phyloP scores from a whole-genome alignment of 2,113 vertebrate species.

The Vireo altiloquus region DNA sequence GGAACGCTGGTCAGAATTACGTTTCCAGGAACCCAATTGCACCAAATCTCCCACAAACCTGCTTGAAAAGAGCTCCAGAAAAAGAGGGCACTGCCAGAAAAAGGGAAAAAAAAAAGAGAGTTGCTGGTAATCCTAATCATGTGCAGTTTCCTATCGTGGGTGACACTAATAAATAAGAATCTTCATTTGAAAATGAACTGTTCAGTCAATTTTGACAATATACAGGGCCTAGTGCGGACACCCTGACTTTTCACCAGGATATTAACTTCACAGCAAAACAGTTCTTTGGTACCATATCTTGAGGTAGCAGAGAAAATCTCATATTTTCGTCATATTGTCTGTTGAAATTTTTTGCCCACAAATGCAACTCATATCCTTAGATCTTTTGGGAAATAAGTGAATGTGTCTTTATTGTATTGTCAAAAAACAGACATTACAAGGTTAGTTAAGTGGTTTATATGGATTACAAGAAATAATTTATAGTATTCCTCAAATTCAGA shows the following conservation, averaged over 20 bases:
- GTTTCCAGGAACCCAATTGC: not conserved
- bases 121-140: not conserved
- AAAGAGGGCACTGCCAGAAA: not conserved
- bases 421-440: not conserved
- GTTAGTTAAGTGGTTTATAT: not conserved
- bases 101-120: not conserved
- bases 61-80: not conserved
- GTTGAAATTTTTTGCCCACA: not conserved
- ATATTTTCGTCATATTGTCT: not conserved
- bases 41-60: not conserved
- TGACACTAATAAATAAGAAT: not conserved
- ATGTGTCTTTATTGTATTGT: not conserved
- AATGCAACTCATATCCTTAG: not conserved
- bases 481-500: not conserved
- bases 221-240: not conserved
- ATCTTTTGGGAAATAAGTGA: not conserved
- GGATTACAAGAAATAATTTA: not conserved
- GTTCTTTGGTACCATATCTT: not conserved
- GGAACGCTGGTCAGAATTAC: accelerated
- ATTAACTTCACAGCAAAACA: not conserved
- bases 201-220: not conserved
- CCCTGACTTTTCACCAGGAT: not conserved
- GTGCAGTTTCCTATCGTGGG: not conserved
- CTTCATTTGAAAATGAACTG: not conserved
- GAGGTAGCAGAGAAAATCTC: not conserved